A percentile compares a stretch with the other conserved stretches of the same genome.
These are phyloP conservation scores for Cantharis nigra DNA, from an alignment of 2,888 invertebrate species.

Conservation along the genomic window DNA sequence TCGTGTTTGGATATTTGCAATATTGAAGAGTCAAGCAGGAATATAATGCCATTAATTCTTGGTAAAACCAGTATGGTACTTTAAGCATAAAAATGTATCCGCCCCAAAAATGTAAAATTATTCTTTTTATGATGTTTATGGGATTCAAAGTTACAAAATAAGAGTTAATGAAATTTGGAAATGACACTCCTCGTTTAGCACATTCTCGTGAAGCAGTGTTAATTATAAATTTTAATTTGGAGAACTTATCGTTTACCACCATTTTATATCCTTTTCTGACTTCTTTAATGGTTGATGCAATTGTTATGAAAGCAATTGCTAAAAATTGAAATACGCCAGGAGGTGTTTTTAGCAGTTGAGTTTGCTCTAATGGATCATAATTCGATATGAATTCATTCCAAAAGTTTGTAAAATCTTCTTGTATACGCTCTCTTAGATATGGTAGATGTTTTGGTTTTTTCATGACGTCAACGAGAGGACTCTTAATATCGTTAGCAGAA, in stretches of 20 bases:
- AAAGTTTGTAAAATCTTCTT: conserved; percentile 70
- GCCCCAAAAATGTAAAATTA: conserved; percentile 49
- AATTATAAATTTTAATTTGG: conserved; percentile 56
- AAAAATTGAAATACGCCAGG: conserved; percentile 65
- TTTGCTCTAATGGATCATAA: conserved; percentile 77
- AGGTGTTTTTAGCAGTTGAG: conserved; percentile 64
- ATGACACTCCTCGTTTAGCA: conserved; percentile 44
- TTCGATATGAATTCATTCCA: conserved; percentile 83
- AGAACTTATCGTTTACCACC: conserved; percentile 55
- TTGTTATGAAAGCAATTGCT: conserved; percentile 67
- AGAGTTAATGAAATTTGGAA: conserved; percentile 49
- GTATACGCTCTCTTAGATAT: conserved; percentile 68
- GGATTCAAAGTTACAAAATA: conserved; percentile 55
- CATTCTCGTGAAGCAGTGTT: conserved; percentile 48
- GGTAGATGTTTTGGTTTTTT: conserved; percentile 67
- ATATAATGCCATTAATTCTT: conserved; percentile 55
- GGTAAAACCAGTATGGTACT: conserved; percentile 52
- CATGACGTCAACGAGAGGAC: conserved; percentile 62
- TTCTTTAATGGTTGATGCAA: conserved; percentile 67
- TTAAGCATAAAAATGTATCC: conserved; percentile 40
- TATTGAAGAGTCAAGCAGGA: conserved; percentile 48
- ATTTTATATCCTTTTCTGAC: conserved; percentile 61
- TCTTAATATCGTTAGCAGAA: conserved; percentile 40
- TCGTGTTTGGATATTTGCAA: conserved; percentile 50
- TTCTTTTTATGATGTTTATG: conserved; percentile 49